phyloP scores from a whole-genome alignment of 92 coral and sea anemone species.

The Porites rus region DNA sequence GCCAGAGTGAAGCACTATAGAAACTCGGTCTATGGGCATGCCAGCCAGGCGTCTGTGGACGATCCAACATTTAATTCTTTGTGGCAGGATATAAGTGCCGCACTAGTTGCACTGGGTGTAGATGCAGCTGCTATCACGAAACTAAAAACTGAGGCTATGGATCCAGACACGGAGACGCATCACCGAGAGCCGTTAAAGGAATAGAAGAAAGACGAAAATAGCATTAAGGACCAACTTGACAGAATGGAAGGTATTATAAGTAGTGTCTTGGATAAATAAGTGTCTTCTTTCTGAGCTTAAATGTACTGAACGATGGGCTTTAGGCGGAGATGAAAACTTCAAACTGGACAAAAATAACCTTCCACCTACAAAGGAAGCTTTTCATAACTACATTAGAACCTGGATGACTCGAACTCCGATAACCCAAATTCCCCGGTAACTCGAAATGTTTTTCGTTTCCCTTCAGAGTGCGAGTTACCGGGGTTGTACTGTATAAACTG shows the following conservation, averaged over 20 bases:
- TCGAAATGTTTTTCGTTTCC: too few species aligned
- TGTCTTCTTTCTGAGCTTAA: too few species aligned
- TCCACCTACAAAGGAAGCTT: too few species aligned
- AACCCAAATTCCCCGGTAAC: too few species aligned
- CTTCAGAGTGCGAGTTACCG: too few species aligned
- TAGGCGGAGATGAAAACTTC: too few species aligned
- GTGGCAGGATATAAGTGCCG: constrained; percentile 50
- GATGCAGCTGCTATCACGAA: constrained; percentile 13
- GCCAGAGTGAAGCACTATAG: constrained; percentile 48
- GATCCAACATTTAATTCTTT: constrained; percentile 37
- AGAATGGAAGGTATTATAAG: not conserved
- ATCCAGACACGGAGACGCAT: constrained; percentile 41
- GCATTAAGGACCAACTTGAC: constrained; percentile 22
- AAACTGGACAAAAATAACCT: too few species aligned
- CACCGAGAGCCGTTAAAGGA: constrained; percentile 20
- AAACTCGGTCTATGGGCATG: constrained; percentile 46
- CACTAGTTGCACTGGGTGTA: constrained; percentile 56
- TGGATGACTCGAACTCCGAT: too few species aligned
- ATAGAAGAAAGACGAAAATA: constrained; percentile 32
- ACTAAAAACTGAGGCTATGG: constrained; percentile 37
- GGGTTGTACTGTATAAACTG: too few species aligned
- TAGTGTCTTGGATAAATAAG: too few species aligned
- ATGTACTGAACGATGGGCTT: too few species aligned
- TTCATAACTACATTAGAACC: too few species aligned
- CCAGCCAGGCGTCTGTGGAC: constrained; percentile 14